These are phyloP conservation scores for Myotis vivesi DNA, from an alignment of 2,797 vertebrate genomes.

Conservation along the genomic window DNA sequence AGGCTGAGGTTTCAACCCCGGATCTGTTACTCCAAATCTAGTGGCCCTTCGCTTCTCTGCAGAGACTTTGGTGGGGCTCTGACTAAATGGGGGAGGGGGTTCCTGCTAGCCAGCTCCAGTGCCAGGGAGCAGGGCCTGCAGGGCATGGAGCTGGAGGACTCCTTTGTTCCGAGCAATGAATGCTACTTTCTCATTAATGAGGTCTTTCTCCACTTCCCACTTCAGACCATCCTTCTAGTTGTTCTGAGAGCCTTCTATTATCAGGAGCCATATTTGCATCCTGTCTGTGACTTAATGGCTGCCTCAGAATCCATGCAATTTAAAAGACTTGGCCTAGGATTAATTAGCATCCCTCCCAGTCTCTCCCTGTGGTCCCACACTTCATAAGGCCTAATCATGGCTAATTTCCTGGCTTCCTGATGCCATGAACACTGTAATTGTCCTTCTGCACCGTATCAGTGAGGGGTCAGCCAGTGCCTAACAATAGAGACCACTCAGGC, in stretches of 20 bases:
- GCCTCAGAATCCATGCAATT: conserved; percentile 53
- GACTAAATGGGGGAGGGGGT: not conserved
- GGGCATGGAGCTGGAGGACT: not conserved
- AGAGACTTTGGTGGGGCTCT: too few species aligned
- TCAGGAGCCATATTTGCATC: conserved; percentile 59
- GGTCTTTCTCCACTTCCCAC: conserved; percentile 26
- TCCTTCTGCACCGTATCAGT: not conserved
- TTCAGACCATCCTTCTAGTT: conserved; percentile 26
- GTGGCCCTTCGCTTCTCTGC: not conserved
- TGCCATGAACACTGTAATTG: conserved; percentile 44
- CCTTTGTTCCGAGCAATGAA: conserved; percentile 46
- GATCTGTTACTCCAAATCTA: not conserved
- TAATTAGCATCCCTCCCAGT: conserved; percentile 57
- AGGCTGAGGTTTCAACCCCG: not conserved
- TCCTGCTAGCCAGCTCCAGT: not conserved
- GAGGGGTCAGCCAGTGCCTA: conserved; percentile 51
- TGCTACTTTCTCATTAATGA: conserved; percentile 67
- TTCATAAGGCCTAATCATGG: conserved; percentile 61
- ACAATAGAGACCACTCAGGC: not conserved
- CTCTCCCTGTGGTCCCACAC: conserved; percentile 56
- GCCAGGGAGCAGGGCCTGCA: not conserved
- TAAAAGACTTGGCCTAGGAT: conserved; percentile 67
- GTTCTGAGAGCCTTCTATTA: conserved; percentile 57
- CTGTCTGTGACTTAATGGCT: conserved; percentile 54
- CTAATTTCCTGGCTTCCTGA: conserved; percentile 65